Percentiles rank a stretch among this genome's conserved stretches.
These are phyloP conservation scores for Nemurella pictetii DNA, from an alignment of 2,888 invertebrate genomes.

Conservation along the genomic window DNA sequence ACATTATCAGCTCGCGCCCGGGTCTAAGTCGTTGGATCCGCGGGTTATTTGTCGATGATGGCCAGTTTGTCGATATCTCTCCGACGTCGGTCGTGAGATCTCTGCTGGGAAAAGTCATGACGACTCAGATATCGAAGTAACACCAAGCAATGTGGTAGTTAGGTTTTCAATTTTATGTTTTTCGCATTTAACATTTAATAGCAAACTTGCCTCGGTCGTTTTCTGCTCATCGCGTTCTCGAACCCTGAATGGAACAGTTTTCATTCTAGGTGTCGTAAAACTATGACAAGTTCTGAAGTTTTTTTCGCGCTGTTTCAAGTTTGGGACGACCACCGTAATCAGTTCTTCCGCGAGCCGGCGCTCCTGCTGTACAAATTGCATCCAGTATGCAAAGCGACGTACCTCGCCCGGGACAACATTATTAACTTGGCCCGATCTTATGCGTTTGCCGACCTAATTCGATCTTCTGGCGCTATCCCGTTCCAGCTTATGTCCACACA, in stretches of 20 bases:
- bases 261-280: not conserved
- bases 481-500: not conserved
- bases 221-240: not conserved
- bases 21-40: not conserved
- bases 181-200: not conserved
- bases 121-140: not conserved
- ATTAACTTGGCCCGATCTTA: not conserved
- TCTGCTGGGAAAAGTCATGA: not conserved
- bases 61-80: not conserved
- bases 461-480: not conserved
- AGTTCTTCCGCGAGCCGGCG: not conserved
- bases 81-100: not conserved
- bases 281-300: not conserved
- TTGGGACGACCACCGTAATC: not conserved
- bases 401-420: not conserved
- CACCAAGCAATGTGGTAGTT: not conserved
- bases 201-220: not conserved
- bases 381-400: not conserved
- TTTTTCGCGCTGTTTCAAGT: not conserved
- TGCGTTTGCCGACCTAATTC: not conserved
- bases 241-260: not conserved
- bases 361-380: not conserved
- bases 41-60: not conserved
- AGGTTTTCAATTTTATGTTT: too few species aligned
- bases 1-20: not conserved